Percentiles rank a stretch among this genome's conserved stretches.
Conservation (phyloP, 2,113 vertebrate species). For the Erythrocercus mccallii region DNA sequence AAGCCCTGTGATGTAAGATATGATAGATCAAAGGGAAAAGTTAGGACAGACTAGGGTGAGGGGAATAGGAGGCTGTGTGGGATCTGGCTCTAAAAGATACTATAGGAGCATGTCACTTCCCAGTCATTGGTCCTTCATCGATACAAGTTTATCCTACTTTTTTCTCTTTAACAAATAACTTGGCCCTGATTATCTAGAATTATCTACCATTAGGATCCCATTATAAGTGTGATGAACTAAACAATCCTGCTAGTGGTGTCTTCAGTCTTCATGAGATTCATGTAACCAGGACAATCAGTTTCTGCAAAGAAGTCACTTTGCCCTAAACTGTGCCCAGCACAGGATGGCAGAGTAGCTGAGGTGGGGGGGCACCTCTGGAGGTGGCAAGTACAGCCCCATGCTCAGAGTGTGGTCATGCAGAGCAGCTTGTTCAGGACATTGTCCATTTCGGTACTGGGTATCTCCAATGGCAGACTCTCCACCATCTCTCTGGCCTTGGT, state of each 20-base stretch:
- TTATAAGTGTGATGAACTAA: neutral
- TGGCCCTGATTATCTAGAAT: neutral
- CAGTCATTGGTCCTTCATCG: neutral
- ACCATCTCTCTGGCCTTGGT: neutral
- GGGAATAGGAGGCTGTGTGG: neutral
- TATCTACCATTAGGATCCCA: neutral
- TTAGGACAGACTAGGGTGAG: neutral
- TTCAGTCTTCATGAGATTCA: neutral
- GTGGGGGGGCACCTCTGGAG: neutral
- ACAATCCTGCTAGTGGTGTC: neutral
- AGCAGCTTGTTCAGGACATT: neutral
- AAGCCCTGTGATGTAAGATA: neutral
- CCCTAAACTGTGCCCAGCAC: neutral
- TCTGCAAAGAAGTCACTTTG: neutral
- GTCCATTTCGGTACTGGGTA: neutral
- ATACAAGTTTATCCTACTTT: neutral
- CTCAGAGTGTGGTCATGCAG: neutral
- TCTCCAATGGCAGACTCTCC: neutral
- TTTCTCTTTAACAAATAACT: neutral
- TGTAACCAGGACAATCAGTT: fast-evolving
- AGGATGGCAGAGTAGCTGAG: neutral
- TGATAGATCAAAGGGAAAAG: neutral
- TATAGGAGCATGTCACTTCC: neutral
- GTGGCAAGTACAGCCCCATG: neutral
- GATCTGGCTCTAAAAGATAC: neutral